Percentiles rank a stretch among this genome's conserved stretches.
Conservation (phyloP, 2,888 invertebrate species). For the Serrognathus titanus region DNA sequence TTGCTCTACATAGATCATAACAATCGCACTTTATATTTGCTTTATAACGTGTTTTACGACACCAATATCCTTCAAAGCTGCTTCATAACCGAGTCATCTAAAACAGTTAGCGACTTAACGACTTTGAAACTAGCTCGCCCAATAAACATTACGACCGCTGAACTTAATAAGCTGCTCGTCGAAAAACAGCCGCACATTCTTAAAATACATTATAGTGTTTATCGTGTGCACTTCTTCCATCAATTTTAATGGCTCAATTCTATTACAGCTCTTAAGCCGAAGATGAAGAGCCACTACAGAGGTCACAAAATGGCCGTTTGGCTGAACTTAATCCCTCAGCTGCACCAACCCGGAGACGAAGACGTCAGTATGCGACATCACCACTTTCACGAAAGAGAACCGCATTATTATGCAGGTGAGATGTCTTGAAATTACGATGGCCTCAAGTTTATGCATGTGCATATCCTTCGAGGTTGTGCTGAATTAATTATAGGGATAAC, state of each 20-base stretch:
- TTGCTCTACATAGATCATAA: too few relatives aligned
- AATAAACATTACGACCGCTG: too few relatives aligned
- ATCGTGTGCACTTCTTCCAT: conserved; percentile 3
- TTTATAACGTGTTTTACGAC: too few relatives aligned
- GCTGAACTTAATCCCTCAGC: conserved; percentile 81
- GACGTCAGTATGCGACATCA: conserved; percentile 70
- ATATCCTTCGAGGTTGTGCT: neutral
- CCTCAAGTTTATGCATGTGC: conserved; percentile 1
- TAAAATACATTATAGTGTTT: neutral
- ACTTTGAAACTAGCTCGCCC: too few relatives aligned
- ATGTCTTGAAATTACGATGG: conserved; percentile 1
- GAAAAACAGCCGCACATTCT: neutral
- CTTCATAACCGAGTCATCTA: too few relatives aligned
- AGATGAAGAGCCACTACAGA: conserved; percentile 79
- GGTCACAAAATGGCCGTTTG: conserved; percentile 89
- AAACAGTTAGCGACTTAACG: too few relatives aligned
- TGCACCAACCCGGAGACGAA: conserved; percentile 74
- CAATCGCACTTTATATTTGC: too few relatives aligned
- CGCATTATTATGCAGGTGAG: conserved; percentile 72
- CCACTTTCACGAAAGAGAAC: conserved; percentile 70
- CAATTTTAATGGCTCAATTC: conserved; percentile 29
- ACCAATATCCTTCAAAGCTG: too few relatives aligned
- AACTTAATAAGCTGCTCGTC: neutral
- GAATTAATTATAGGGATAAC: neutral
- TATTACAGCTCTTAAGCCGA: conserved; percentile 63